phyloP scores from a whole-genome alignment of 1,140 invertebrate species.

The Pseudomyrmex flavicornis region DNA sequence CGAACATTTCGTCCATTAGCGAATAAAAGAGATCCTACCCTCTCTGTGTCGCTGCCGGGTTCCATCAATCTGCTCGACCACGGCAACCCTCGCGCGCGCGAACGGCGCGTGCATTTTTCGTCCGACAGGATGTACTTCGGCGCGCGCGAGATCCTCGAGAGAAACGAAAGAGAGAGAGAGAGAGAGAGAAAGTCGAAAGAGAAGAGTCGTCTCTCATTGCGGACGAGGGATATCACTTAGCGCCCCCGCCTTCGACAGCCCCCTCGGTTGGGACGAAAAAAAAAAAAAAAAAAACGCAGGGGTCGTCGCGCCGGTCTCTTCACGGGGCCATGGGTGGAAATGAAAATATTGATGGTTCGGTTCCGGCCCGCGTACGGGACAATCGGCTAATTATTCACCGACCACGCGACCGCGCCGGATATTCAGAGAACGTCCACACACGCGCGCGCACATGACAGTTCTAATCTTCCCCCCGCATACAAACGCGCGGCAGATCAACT shows the following conservation, averaged over 20 bases:
- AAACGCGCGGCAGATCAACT: slow-evolving; percentile 22
- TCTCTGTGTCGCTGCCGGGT: slow-evolving; percentile 10
- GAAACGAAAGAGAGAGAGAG: slow-evolving; percentile 27
- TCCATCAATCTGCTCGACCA: slow-evolving; percentile 64
- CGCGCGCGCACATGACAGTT: slow-evolving; percentile 28
- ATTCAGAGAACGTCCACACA: slow-evolving; percentile 54
- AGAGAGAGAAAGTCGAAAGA: slow-evolving; percentile 33
- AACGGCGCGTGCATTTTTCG: slow-evolving; percentile 59
- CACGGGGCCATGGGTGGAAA: slow-evolving; percentile 66
- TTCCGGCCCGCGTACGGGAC: slow-evolving; percentile 77
- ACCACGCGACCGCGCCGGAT: slow-evolving; percentile 71
- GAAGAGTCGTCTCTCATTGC: slow-evolving; percentile 46
- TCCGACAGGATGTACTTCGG: slow-evolving; percentile 64
- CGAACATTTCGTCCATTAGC: slow-evolving; percentile 42
- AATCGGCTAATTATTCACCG: slow-evolving; percentile 82
- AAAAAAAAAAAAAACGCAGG: slow-evolving; percentile 66
- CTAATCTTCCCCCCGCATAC: slow-evolving; percentile 13
- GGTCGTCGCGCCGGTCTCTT: slow-evolving; percentile 60
- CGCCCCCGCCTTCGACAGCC: slow-evolving; percentile 60
- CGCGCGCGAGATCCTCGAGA: slow-evolving; percentile 55
- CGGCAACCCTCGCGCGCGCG: slow-evolving; percentile 29
- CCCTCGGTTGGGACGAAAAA: slow-evolving; percentile 63
- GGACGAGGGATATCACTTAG: slow-evolving; percentile 74
- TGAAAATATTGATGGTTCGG: slow-evolving; percentile 81
- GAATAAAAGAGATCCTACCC: slow-evolving; percentile 49